Conservation (phyloP, 2,113 vertebrate species). For the Micronycteris hirsuta region DNA sequence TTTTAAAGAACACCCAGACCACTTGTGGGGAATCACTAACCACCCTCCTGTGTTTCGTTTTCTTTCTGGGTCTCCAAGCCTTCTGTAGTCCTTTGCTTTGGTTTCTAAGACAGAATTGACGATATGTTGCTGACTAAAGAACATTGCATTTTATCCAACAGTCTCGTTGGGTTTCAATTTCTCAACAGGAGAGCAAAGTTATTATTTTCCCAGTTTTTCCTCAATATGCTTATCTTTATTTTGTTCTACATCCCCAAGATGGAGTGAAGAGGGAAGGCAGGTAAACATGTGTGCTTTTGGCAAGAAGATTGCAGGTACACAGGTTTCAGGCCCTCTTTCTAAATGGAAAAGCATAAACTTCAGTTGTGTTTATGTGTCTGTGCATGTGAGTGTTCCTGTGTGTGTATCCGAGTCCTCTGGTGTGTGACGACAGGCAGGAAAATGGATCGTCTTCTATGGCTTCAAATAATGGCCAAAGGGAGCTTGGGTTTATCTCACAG, state of each 20-base stretch:
- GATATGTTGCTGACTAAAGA: not conserved
- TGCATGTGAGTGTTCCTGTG: not conserved
- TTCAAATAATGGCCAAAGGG: not conserved
- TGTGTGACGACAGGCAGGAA: not conserved
- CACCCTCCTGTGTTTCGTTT: not conserved
- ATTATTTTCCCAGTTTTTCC: not conserved
- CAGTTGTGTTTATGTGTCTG: not conserved
- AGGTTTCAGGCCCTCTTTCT: not conserved
- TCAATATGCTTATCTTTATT: not conserved
- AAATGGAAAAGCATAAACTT: not conserved
- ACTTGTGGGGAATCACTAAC: constrained; percentile 17
- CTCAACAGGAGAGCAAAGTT: constrained; percentile 16
- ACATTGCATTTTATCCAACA: not conserved
- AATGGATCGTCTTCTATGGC: not conserved
- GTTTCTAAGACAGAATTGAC: constrained; percentile 29
- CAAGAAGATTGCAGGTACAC: not conserved
- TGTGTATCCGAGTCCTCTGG: not conserved
- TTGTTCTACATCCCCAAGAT: not conserved
- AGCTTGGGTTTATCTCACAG: not conserved
- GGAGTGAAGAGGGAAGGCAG: not conserved
- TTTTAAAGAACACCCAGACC: constrained; percentile 18
- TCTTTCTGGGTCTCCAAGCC: not conserved
- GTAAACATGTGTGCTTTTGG: not conserved
- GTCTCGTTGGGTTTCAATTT: constrained; percentile 24
- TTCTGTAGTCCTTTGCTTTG: not conserved